Evolutionary conservation across 2,888 invertebrate genomes (phyloP).

Genomic region (Leptopilina syphax): DNA sequence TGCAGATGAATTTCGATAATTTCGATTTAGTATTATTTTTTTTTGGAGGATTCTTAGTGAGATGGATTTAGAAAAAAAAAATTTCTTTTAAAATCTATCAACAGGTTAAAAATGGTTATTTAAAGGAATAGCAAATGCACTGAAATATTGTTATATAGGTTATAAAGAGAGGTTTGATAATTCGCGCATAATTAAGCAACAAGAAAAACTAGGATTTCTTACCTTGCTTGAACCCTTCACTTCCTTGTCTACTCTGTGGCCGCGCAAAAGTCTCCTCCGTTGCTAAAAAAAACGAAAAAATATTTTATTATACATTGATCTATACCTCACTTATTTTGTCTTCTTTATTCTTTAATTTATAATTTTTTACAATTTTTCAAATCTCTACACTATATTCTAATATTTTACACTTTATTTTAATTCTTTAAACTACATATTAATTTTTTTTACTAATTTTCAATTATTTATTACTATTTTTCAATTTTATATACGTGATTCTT

Average conservation of each 20-base stretch:
- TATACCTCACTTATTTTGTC: too few relatives aligned
- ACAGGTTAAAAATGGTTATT: constrained; percentile 35
- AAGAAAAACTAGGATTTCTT: constrained; percentile 64
- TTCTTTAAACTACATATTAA: too few relatives aligned
- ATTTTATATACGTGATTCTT: neutral
- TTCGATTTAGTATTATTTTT: neutral
- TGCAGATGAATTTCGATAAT: constrained; percentile 35
- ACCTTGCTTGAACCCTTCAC: constrained; percentile 74
- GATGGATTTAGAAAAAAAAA: neutral
- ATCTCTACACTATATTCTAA: too few relatives aligned
- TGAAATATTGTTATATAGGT: constrained; percentile 60
- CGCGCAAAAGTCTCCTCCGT: constrained; percentile 76
- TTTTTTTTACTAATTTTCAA: too few relatives aligned
- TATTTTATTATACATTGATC: neutral
- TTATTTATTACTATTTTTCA: too few relatives aligned
- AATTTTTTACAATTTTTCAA: too few relatives aligned
- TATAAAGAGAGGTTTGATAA: constrained; percentile 59
- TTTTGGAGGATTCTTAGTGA: neutral
- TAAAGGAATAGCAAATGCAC: constrained; percentile 58
- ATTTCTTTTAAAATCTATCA: neutral
- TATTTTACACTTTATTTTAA: too few relatives aligned
- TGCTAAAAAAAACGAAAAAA: constrained; percentile 60
- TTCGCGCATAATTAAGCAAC: constrained; percentile 54
- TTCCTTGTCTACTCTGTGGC: constrained; percentile 75
- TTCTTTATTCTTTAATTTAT: too few relatives aligned